Base-by-base conservation (phyloP, 2,888 invertebrate species). In the Ichneumoninae sp. region DNA sequence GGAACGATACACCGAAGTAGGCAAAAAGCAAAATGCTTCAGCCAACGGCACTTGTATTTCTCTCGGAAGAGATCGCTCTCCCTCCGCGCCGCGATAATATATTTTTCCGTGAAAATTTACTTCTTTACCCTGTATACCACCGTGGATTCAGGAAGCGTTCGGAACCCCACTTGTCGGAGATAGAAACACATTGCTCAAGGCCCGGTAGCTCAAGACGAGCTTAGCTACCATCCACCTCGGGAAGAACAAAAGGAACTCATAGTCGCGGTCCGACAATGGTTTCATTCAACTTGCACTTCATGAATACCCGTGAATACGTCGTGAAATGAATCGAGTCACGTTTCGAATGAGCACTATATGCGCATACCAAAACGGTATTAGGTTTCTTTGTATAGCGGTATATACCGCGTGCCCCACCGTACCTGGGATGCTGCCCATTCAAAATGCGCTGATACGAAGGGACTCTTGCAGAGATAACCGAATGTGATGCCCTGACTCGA, bases 401-500 rank as follows among this genome's bases (percentile, higher is more conserved):
- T 70, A 6, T 63, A 71, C 47, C 78, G 44, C 75, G 57, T 81
- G 57, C 73, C 73, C 68, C 76, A 50, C 63, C 68, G 52, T 52
- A 6, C 69, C 50, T 74, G 63, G 6, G 74, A 74, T 60, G 78
- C 78, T 80, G 74, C 52, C 71, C 71, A 79, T 71, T 82, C 70
- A 82, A 52, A 79, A 71, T 81, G 36, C 60, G 71, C 85, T 82
- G 79, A 79, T 82, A 71, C 52, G 75, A 79, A 81, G 50, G 65
- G 81, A 81, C 81, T 82, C 82, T 85, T 76, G 81, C 60, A 57
- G 22, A 66, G 54, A 19, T 52, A 65, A 79, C 79, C 57, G 30
- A 76, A 82, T 63, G 66, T 26, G 82, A 79, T 79, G 73, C 75
- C 71, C 85, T 82, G 82, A 82, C 75, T 82, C 70, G 81, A 79